phyloP scores from a whole-genome alignment of 2,888 invertebrate species.

The Xestia rhomboidea region DNA sequence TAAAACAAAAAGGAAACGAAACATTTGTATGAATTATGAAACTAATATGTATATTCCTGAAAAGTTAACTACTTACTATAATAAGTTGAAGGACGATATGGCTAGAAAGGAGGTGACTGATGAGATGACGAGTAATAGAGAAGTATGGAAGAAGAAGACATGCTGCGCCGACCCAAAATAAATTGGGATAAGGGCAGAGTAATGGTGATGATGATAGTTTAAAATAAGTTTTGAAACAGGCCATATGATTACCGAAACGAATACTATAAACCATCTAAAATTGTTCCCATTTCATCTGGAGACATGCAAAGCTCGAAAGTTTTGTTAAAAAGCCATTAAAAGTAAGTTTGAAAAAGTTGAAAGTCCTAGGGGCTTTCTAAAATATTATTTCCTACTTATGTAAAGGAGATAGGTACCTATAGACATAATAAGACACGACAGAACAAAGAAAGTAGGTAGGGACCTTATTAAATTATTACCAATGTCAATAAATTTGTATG shows the following conservation, averaged over 20 bases:
- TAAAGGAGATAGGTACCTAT: no score
- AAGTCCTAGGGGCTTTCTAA: constrained; percentile 31
- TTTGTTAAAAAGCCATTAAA: constrained; percentile 37
- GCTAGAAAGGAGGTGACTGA: no score
- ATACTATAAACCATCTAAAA: neutral
- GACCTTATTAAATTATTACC: neutral
- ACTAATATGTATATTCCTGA: neutral
- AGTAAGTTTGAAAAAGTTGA: constrained; percentile 31
- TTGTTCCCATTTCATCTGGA: constrained; percentile 23
- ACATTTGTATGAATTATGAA: neutral
- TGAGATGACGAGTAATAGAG: no score
- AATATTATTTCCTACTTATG: constrained; percentile 9
- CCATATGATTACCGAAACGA: constrained; percentile 14
- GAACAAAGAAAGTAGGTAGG: neutral
- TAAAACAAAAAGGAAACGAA: neutral
- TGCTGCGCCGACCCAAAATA: no score
- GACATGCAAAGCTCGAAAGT: constrained; percentile 29
- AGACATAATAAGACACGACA: neutral
- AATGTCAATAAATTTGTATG: no score
- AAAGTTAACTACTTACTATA: neutral
- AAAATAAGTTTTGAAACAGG: neutral
- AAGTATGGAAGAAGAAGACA: no score
- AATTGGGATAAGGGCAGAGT: no score
- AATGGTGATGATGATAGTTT: no score
- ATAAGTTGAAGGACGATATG: no score